Percentiles rank a stretch among this genome's conserved stretches.
phyloP scores from a whole-genome alignment of 2,797 vertebrate genomes.

The Chromobotia macracanthus region DNA sequence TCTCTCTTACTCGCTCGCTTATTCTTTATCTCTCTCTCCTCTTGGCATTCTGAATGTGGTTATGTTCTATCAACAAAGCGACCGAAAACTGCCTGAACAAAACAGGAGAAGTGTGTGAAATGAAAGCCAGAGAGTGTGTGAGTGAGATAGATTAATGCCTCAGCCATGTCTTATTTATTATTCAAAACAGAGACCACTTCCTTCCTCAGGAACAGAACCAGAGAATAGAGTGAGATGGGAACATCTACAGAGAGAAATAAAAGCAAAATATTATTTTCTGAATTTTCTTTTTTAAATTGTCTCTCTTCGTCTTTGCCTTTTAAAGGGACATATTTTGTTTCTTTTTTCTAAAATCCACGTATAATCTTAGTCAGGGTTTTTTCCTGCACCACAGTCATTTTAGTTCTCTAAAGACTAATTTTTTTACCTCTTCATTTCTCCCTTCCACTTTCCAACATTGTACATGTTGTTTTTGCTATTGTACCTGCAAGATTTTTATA shows the following conservation, averaged over 20 bases:
- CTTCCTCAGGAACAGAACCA: constrained; percentile 31
- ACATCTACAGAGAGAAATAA: constrained; percentile 21
- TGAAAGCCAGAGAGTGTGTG: constrained; percentile 38
- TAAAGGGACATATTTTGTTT: background rate
- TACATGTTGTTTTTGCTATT: no score
- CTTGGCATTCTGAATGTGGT: constrained; percentile 39
- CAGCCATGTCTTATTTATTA: constrained; percentile 59
- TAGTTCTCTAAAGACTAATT: background rate
- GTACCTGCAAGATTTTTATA: background rate
- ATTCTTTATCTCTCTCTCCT: constrained; percentile 10
- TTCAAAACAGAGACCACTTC: constrained; percentile 53
- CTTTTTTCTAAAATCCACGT: background rate
- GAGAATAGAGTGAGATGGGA: constrained; percentile 21
- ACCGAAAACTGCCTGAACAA: constrained; percentile 49
- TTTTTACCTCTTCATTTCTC: background rate
- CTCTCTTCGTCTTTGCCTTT: background rate
- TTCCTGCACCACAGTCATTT: background rate
- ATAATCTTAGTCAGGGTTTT: background rate
- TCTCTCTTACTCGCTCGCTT: background rate
- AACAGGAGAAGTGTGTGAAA: constrained; percentile 51
- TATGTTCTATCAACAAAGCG: constrained; percentile 48
- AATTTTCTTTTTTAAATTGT: background rate
- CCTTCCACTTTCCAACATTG: background rate
- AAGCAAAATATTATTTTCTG: constrained; percentile 29
- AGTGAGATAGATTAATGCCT: constrained; percentile 52